Evolutionary conservation across 1,140 invertebrate genomes (phyloP), one percentile per base, ranked within the genome.

Genomic region (Psix sp.): DNA sequence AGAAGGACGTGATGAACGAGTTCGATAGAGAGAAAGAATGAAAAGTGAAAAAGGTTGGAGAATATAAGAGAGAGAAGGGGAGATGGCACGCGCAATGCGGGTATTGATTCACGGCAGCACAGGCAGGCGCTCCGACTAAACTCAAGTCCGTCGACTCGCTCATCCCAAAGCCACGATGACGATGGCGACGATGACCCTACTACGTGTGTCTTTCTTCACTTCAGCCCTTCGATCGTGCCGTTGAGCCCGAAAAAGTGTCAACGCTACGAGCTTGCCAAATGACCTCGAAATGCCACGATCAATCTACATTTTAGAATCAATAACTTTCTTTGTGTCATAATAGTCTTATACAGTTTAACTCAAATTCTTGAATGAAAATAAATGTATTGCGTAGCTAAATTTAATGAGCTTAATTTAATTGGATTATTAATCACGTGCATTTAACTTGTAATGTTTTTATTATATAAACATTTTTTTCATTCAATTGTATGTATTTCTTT

Each of bases 71-170:
- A 76, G 77, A 76, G 63, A 80, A 76, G 80, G 77, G 81, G 82
- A 81, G 80, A 78, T 80, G 82, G 82, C 82, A 87, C 84, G 86
- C 86, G 86, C 86, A 87, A 86, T 86, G 86, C 86, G 84, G 84
- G 85, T 86, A 87, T 86, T 86, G 85, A 86, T 87, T 86, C 84
- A 86, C 84, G 82, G 79, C 68, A 80, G 80, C 77, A 80, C 80
- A 78, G 79, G 77, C 79, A 82, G 80, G 78, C 77, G 82, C 79
- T 80, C 78, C 79, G 82, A 81, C 80, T 80, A 79, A 78, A 82
- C 78, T 82, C 78, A 78, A 80, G 80, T 81, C 82, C 74, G 77
- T 77, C 78, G 81, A 80, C 80, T 84, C 78, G 81, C 76, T 80
- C 79, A 79, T 76, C 68, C 72, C 60, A 70, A 72, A 74, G 57